Evolutionary conservation across 2,797 vertebrate species (phyloP).

Genomic region (Falco naumanni): DNA sequence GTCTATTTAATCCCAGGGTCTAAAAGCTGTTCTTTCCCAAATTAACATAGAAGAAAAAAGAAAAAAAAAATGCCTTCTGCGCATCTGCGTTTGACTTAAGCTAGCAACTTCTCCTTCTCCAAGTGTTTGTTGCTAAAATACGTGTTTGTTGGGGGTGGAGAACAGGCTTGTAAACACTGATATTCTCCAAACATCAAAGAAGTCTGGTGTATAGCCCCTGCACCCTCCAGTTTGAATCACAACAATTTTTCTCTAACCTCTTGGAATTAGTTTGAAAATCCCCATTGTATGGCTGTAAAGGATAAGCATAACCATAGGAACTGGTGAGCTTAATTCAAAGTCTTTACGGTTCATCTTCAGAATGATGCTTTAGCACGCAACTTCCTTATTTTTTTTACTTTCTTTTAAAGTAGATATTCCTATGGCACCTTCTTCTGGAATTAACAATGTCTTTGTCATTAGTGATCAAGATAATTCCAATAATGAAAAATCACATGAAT

Average conservation of each 20-base stretch:
- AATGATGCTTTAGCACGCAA: not conserved
- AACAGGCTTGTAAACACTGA: slow-evolving; percentile 32
- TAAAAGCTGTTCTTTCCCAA: slow-evolving; percentile 7
- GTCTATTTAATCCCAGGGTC: not conserved
- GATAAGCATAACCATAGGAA: not conserved
- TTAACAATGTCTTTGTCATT: slow-evolving; percentile 8
- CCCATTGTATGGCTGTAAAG: not conserved
- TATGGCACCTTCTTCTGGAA: not conserved
- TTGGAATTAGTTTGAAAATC: not conserved
- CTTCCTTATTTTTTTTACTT: not conserved
- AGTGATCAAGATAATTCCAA: slow-evolving; percentile 24
- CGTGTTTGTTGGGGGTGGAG: slow-evolving; percentile 1
- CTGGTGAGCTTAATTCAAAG: not conserved
- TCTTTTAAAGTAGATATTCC: not conserved
- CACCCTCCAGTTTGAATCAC: not conserved
- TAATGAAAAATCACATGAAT: slow-evolving; percentile 35
- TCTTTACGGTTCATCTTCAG: not conserved
- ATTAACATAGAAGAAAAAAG: not conserved
- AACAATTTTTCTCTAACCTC: not conserved
- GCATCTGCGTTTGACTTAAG: not conserved
- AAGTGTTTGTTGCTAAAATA: not conserved
- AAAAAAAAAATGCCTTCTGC: not conserved
- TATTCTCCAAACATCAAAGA: slow-evolving; percentile 17
- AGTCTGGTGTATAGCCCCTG: not conserved
- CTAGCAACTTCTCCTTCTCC: slow-evolving; percentile 27